Percentiles rank a stretch among this genome's conserved stretches.
phyloP scores from a whole-genome alignment of 2,888 invertebrate species.

The Empis livida region DNA sequence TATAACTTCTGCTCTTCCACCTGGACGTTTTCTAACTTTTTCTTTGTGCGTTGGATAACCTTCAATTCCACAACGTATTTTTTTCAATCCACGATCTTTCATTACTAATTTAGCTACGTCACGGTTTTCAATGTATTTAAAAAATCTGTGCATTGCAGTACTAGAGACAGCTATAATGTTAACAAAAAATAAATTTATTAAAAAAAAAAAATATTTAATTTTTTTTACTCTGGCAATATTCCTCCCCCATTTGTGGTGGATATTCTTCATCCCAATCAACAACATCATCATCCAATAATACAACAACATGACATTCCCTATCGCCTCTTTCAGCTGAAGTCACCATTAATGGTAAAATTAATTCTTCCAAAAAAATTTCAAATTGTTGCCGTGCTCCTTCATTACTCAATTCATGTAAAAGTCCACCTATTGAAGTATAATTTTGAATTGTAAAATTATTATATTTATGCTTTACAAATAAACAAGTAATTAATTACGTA shows the following conservation, averaged over 20 bases:
- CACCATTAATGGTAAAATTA: conserved; percentile 95
- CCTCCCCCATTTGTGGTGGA: conserved; percentile 99
- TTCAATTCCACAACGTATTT: conserved; percentile 96
- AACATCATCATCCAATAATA: conserved; percentile 87
- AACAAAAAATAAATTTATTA: neutral
- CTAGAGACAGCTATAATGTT: conserved; percentile 64
- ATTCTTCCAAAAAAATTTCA: conserved; percentile 86
- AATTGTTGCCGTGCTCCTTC: conserved; percentile 98
- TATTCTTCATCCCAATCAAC: conserved; percentile 99
- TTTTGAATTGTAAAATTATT: neutral
- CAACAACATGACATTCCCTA: conserved; percentile 94
- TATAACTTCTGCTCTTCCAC: conserved; percentile 91
- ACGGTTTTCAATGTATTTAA: conserved; percentile 98
- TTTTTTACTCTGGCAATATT: conserved; percentile 81
- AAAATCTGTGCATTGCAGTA: conserved; percentile 92
- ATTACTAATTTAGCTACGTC: conserved; percentile 99
- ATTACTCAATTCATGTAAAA: conserved; percentile 95
- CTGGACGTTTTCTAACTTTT: conserved; percentile 90
- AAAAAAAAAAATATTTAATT: neutral
- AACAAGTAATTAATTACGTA: conserved; percentile 50
- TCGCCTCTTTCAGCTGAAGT: conserved; percentile 87
- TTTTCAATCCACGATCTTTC: conserved; percentile 96
- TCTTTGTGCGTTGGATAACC: conserved; percentile 99
- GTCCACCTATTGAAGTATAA: conserved; percentile 47
- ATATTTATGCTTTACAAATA: neutral